Evolutionary conservation across 2,888 invertebrate genomes (phyloP).

Genomic region (Crocallis elinguaria): DNA sequence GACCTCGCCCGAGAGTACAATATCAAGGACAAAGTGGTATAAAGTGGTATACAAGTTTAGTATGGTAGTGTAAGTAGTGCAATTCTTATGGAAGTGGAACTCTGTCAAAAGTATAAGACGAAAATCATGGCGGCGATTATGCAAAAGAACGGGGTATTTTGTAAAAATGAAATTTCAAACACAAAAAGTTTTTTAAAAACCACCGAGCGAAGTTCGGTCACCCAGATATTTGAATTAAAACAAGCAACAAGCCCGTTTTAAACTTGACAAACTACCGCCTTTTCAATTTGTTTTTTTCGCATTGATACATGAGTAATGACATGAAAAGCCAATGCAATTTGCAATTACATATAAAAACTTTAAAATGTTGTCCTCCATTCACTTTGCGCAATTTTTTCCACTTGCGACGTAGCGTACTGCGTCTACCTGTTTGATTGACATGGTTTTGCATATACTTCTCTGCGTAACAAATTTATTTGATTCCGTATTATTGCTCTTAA

Average conservation of each 20-base stretch:
- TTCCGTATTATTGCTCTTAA: slow-evolving; percentile 24
- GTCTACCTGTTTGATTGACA: slow-evolving; percentile 9
- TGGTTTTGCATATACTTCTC: slow-evolving; percentile 2
- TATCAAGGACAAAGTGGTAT: slow-evolving; percentile 27
- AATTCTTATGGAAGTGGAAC: too few relatives aligned
- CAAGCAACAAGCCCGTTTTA: not conserved
- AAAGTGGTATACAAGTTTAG: not conserved
- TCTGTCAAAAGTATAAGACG: too few relatives aligned
- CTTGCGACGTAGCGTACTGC: too few relatives aligned
- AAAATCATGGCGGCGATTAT: too few relatives aligned
- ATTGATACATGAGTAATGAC: slow-evolving; percentile 25
- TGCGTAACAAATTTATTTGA: slow-evolving; percentile 17
- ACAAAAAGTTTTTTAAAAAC: too few relatives aligned
- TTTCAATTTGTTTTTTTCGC: slow-evolving; percentile 16
- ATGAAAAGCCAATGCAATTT: slow-evolving; percentile 23
- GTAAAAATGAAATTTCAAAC: too few relatives aligned
- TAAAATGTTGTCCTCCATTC: slow-evolving; percentile 28
- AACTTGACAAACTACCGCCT: not conserved
- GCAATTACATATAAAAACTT: slow-evolving; percentile 24
- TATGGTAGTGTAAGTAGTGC: too few relatives aligned
- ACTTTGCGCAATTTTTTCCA: slow-evolving; percentile 31
- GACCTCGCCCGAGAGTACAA: slow-evolving; percentile 25
- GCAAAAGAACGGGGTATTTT: too few relatives aligned
- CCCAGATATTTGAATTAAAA: not conserved
- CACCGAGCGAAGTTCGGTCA: too few relatives aligned